Conservation (phyloP, 2,797 vertebrate genomes). For the Ctenopoma multispine region DNA sequence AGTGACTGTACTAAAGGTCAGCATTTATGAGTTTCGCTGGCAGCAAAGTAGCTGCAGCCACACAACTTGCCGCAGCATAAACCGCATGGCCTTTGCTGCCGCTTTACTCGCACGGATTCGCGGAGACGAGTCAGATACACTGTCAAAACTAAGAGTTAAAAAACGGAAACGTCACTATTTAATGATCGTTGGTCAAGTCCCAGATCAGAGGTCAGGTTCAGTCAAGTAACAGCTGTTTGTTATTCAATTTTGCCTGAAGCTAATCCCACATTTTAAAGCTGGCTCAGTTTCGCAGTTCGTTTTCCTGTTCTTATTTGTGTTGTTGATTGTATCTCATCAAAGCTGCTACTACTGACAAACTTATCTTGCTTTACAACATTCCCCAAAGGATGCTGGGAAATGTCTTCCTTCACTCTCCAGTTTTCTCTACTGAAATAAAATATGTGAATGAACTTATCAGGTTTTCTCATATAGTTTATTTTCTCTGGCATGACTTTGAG, state of each 20-base stretch:
- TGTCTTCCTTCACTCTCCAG: neutral
- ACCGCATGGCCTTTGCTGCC: constrained; percentile 12
- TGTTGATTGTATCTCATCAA: neutral
- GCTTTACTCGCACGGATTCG: neutral
- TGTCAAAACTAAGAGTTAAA: neutral
- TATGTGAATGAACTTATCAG: neutral
- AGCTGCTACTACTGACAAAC: neutral
- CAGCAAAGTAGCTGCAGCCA: constrained; percentile 18
- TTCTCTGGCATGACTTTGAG: neutral
- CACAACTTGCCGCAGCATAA: constrained; percentile 41
- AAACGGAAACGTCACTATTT: constrained; percentile 5
- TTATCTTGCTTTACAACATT: neutral
- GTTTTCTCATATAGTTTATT: neutral
- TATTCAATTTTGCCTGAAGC: constrained; percentile 8
- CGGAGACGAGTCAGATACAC: constrained; percentile 2
- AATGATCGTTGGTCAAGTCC: constrained; percentile 1
- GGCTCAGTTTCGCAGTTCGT: neutral
- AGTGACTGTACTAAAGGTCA: constrained; percentile 67
- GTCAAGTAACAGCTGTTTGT: constrained; percentile 1
- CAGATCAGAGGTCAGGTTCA: constrained; percentile 10
- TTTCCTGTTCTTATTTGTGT: neutral
- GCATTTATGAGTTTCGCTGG: constrained; percentile 52
- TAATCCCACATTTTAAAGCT: neutral
- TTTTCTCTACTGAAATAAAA: neutral
- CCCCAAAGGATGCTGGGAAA: neutral